Base-by-base conservation (phyloP, 2,888 invertebrate genomes). In the Tholera decimalis region DNA sequence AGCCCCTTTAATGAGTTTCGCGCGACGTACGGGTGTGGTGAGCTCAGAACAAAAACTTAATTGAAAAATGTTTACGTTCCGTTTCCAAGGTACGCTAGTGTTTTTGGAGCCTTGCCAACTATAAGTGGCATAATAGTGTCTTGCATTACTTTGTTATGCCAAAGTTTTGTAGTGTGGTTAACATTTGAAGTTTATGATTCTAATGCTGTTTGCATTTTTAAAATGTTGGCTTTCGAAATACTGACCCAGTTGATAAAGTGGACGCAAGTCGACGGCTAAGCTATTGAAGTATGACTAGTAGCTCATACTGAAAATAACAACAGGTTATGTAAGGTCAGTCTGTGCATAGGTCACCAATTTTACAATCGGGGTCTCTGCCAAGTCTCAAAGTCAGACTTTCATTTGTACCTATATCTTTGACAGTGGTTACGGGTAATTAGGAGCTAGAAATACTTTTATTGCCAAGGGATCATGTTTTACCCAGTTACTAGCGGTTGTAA, bases 61-160 rank as follows among this genome's bases (percentile, higher is more conserved):
- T 78, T 69, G 73, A 69, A 78, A 77, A 78, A 66, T 78, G 78
- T 78, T 78, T 69, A 81, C 66, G 73, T 73, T 3, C 28, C 22
- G 18, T 54, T 20, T 28, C 55, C 37, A 47, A 49, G 51, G 55
- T 59, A 30, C 51, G 43, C 55, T 65, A 60, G 53, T 22, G 59
- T 28, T 61, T 28, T 55, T 78, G 78, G 73, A 54, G 18, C 51
- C 37, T 18, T 46, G 77, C 82, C 77, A 78, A 81, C 47, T 62
- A n/a, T 60, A 73, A 80, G 77, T 78, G 79, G 68, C 68, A 65
- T 72, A 67, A 73, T 65, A 68, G 57, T 78, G 81, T 56, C 51
- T 47, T 28, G 74, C 61, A 65, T 77, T 78, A 63, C 67, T 59
- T 61, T 53, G 39, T 37, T 35, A 20, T 35, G 51, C 53, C 24